These are phyloP conservation scores for Muscidifurax raptorellus DNA, from an alignment of 1,140 invertebrate species.

Conservation along the genomic window DNA sequence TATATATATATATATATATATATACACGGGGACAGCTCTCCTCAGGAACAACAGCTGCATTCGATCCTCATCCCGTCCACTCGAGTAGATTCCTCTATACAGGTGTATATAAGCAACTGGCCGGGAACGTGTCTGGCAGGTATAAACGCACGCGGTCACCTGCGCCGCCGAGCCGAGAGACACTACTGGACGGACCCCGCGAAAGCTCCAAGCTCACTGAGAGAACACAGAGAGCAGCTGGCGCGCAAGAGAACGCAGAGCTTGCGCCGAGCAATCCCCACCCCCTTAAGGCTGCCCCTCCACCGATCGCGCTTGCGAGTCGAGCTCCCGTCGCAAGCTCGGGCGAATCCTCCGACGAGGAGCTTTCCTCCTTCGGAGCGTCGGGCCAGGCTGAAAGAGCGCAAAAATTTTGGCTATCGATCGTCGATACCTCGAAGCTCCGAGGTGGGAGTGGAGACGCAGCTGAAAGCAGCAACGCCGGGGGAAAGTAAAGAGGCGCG, in stretches of 20 bases:
- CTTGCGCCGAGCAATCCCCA: constrained; percentile 49
- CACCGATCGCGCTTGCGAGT: background rate
- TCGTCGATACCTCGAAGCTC: background rate
- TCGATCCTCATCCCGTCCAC: too few relatives aligned
- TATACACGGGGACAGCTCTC: too few relatives aligned
- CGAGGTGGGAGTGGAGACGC: background rate
- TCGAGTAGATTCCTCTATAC: too few relatives aligned
- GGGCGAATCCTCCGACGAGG: background rate
- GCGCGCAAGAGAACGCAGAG: constrained; percentile 4
- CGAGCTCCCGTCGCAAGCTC: background rate
- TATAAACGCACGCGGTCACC: background rate
- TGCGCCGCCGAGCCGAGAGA: background rate
- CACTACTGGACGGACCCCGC: constrained; percentile 22
- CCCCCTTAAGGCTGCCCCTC: background rate
- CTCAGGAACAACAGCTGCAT: too few relatives aligned
- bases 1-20: too few relatives aligned
- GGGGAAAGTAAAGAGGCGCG: constrained; percentile 41
- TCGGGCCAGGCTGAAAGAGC: too few relatives aligned
- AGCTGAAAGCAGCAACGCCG: background rate
- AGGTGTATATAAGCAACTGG: background rate
- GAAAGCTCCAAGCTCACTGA: constrained; percentile 60
- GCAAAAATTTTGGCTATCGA: background rate
- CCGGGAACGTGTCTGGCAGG: background rate
- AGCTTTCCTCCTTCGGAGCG: background rate
- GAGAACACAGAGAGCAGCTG: constrained; percentile 37